Percentiles rank a stretch among this genome's conserved stretches.
Conservation (phyloP, 2,113 vertebrate genomes). For the Myotis davidii region DNA sequence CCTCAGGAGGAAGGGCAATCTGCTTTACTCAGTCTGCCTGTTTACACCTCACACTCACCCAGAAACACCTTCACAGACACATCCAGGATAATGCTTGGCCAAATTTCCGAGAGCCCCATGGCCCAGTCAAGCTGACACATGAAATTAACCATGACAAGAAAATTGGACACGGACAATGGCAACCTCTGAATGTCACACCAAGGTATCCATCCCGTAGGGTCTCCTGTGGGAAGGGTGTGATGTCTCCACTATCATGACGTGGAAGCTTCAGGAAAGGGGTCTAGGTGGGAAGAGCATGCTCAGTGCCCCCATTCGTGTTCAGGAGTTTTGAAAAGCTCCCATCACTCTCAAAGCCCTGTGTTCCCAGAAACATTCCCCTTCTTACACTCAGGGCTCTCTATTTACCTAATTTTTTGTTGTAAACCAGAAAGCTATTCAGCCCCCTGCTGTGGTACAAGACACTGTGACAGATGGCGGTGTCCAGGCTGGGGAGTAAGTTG, state of each 20-base stretch:
- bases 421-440: conserved; percentile 48
- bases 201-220: not conserved
- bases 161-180: not conserved
- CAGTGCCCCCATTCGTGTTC: accelerated
- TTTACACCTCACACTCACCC: not conserved
- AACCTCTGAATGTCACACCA: not conserved
- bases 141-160: not conserved
- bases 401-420: conserved; percentile 44
- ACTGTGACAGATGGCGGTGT: conserved; percentile 62
- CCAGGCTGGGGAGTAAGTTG: conserved; percentile 24
- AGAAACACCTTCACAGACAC: not conserved
- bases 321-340: not conserved
- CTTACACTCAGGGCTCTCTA: not conserved
- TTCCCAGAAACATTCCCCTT: not conserved
- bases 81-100: not conserved
- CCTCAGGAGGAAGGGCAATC: not conserved
- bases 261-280: not conserved
- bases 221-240: not conserved
- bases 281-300: not conserved
- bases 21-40: not conserved
- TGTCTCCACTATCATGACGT: not conserved
- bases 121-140: not conserved
- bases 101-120: not conserved
- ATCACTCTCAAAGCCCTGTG: not conserved
- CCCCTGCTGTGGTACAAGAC: conserved; percentile 28